These are phyloP conservation scores for Lophius americanus DNA, from an alignment of 2,797 vertebrate genomes.

Conservation along the genomic window DNA sequence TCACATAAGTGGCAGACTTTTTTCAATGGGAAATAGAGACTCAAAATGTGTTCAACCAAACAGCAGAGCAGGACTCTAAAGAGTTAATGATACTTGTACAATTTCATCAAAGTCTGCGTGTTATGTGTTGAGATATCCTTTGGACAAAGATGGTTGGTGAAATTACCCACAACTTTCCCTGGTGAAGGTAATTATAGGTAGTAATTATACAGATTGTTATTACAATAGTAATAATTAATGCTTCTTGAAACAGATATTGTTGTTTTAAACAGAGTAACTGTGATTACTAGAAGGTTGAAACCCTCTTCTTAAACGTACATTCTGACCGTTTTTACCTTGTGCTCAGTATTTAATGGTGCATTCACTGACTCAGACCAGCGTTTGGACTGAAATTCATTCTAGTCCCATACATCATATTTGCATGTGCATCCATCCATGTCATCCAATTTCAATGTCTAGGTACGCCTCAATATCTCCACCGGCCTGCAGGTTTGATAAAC, in stretches of 20 bases:
- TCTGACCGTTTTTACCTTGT: neutral
- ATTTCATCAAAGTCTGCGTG: no score
- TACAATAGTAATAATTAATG: neutral
- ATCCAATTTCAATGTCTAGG: conserved; percentile 53
- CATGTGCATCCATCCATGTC: conserved; percentile 39
- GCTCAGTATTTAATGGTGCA: neutral
- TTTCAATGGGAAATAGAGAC: no score
- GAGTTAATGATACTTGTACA: no score
- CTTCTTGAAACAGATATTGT: no score
- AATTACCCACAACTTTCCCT: no score
- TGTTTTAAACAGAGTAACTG: neutral
- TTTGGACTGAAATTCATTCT: conserved; percentile 26
- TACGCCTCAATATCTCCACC: conserved; percentile 24
- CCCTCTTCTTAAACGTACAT: neutral
- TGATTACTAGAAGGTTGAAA: neutral
- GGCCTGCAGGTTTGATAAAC: conserved; percentile 45
- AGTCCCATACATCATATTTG: conserved; percentile 27
- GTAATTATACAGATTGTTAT: neutral
- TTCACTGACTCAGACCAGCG: conserved; percentile 15
- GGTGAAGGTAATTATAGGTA: neutral
- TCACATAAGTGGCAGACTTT: no score
- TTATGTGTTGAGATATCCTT: no score
- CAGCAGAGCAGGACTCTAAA: no score
- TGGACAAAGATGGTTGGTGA: no score
- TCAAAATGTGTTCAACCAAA: no score